A percentile compares a stretch with the other conserved stretches of the same genome.
These are phyloP conservation scores for Damaliscus lunatus DNA, from an alignment of 2,113 vertebrate species.

Conservation along the genomic window DNA sequence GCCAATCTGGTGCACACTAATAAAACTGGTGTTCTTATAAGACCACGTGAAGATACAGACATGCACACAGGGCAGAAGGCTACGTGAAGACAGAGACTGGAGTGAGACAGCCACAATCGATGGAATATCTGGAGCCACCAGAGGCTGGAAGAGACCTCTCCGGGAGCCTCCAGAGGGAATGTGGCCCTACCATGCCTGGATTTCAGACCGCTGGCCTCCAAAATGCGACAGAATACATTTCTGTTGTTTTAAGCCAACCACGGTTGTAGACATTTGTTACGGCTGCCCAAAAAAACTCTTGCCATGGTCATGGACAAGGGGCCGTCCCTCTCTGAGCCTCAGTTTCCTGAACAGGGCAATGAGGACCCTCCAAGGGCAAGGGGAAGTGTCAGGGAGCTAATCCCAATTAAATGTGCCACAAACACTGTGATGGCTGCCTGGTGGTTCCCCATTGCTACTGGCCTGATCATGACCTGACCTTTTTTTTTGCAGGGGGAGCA, in stretches of 20 bases:
- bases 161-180: not conserved
- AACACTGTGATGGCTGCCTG: not conserved
- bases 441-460: not conserved
- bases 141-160: not conserved
- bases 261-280: not conserved
- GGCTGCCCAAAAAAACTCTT: not conserved
- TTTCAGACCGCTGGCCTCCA: not conserved
- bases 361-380: not conserved
- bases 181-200: not conserved
- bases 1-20: not conserved
- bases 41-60: not conserved
- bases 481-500: not conserved
- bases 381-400: not conserved
- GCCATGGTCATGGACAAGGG: not conserved
- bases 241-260: not conserved
- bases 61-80: not conserved
- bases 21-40: not conserved
- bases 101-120: not conserved
- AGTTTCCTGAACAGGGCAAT: not conserved
- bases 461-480: not conserved
- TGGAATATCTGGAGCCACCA: not conserved
- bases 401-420: not conserved
- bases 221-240: not conserved
- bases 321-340: not conserved
- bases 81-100: not conserved